phyloP scores from a whole-genome alignment of 2,888 invertebrate species.

The Bombyx huttoni region DNA sequence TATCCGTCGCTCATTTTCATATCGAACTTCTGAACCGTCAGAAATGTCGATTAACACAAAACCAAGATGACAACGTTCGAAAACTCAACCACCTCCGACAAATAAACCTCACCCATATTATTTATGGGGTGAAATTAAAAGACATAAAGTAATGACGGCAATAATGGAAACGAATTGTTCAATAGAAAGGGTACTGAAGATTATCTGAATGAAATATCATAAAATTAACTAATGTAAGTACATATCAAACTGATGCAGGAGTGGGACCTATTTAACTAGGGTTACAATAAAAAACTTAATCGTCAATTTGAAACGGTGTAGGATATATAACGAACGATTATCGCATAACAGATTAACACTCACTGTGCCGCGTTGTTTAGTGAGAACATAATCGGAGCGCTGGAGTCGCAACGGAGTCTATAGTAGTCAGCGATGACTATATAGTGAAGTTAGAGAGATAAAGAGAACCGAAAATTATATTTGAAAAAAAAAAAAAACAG shows the following conservation, averaged over 20 bases:
- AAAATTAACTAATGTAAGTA: background rate
- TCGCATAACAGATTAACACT: background rate
- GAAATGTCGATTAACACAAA: too few relatives aligned
- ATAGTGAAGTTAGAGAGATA: too few relatives aligned
- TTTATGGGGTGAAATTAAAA: too few relatives aligned
- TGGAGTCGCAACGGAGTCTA: background rate
- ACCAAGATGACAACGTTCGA: too few relatives aligned
- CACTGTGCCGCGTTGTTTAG: background rate
- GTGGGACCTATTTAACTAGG: background rate
- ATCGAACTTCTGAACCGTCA: background rate
- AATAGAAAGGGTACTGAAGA: too few relatives aligned
- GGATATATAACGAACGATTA: background rate
- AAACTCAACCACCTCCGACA: too few relatives aligned
- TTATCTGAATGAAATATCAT: too few relatives aligned
- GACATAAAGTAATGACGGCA: background rate
- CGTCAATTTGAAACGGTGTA: background rate
- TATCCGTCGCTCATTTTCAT: background rate
- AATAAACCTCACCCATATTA: too few relatives aligned
- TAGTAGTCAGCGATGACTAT: background rate
- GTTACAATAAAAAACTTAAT: background rate
- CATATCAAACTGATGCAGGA: background rate
- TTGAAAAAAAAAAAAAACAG: too few relatives aligned
- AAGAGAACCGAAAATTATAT: too few relatives aligned
- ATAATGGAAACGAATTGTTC: background rate
- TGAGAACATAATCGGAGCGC: background rate